These are phyloP conservation scores for Cheilosia soror DNA, from an alignment of 2,888 invertebrate genomes.

Conservation along the genomic window DNA sequence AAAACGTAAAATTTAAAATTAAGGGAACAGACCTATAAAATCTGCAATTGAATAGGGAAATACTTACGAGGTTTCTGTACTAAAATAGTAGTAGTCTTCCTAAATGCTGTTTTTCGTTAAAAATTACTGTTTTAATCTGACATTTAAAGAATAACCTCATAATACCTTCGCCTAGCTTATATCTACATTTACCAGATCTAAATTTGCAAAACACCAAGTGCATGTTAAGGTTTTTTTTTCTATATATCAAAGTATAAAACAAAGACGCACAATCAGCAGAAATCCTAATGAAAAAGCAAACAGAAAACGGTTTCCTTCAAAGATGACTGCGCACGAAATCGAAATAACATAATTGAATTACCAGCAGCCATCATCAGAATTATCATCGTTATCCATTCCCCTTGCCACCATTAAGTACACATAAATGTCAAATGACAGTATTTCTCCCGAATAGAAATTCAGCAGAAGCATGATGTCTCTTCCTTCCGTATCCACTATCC, in stretches of 20 bases:
- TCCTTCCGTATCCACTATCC: conserved; percentile 6
- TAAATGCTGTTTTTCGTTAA: too few relatives aligned
- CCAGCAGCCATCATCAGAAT: conserved; percentile 68
- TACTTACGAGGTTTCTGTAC: too few relatives aligned
- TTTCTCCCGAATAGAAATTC: not conserved
- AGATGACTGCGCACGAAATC: conserved; percentile 70
- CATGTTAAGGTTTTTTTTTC: not conserved
- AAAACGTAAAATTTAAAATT: too few relatives aligned
- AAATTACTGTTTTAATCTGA: too few relatives aligned
- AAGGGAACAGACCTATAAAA: too few relatives aligned
- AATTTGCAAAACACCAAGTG: too few relatives aligned
- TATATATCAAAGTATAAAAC: not conserved
- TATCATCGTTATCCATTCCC: conserved; percentile 40
- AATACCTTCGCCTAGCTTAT: too few relatives aligned
- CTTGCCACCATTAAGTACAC: conserved; percentile 27
- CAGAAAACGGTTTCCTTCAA: conserved; percentile 55
- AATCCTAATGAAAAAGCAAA: conserved; percentile 70
- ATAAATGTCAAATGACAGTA: conserved; percentile 40
- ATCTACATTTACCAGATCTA: too few relatives aligned
- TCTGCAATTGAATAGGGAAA: too few relatives aligned
- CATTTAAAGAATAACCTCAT: too few relatives aligned
- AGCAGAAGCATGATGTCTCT: conserved; percentile 36
- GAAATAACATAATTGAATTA: conserved; percentile 73
- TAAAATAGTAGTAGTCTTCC: too few relatives aligned
- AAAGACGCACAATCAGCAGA: conserved; percentile 57